Evolutionary conservation across 2,797 vertebrate genomes (phyloP).

Genomic region (Propithecus perrieri): DNA sequence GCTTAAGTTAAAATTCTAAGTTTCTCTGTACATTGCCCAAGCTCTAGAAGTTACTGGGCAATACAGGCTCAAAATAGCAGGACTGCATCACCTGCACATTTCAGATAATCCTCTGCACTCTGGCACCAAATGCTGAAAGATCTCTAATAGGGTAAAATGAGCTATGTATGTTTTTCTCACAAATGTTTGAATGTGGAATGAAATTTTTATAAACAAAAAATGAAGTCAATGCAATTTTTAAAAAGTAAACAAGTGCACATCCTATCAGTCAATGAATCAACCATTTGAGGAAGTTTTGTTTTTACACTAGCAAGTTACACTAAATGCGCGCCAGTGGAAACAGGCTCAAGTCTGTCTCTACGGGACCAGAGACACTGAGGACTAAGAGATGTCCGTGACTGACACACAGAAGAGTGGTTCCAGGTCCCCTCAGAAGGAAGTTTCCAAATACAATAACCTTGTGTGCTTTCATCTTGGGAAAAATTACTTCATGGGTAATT

Average conservation of each 20-base stretch:
- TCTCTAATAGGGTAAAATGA: slow-evolving; percentile 9
- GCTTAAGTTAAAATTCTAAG: slow-evolving; percentile 17
- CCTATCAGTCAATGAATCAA: background rate
- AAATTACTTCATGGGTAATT: slow-evolving; percentile 70
- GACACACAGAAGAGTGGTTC: slow-evolving; percentile 36
- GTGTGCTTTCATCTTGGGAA: slow-evolving; percentile 57
- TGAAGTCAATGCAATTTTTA: background rate
- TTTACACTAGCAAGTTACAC: slow-evolving; percentile 2
- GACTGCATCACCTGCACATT: background rate
- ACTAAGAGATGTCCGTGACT: background rate
- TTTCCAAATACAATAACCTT: slow-evolving; percentile 73
- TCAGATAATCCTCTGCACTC: slow-evolving; percentile 19
- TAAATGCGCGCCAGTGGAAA: slow-evolving; percentile 30
- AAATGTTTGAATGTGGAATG: slow-evolving; percentile 14
- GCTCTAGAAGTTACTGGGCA: slow-evolving; percentile 14
- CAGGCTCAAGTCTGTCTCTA: background rate
- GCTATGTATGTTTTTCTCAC: background rate
- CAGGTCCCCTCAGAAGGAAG: slow-evolving; percentile 46
- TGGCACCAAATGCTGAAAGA: background rate
- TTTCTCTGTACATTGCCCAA: background rate
- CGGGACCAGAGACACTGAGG: background rate
- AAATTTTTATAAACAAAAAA: slow-evolving; percentile 49
- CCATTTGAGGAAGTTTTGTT: background rate
- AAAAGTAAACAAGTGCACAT: background rate
- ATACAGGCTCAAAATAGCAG: background rate